Evolutionary conservation across 2,888 invertebrate species (phyloP).

Genomic region (Scaptodrosophila latifasciaeformis): DNA sequence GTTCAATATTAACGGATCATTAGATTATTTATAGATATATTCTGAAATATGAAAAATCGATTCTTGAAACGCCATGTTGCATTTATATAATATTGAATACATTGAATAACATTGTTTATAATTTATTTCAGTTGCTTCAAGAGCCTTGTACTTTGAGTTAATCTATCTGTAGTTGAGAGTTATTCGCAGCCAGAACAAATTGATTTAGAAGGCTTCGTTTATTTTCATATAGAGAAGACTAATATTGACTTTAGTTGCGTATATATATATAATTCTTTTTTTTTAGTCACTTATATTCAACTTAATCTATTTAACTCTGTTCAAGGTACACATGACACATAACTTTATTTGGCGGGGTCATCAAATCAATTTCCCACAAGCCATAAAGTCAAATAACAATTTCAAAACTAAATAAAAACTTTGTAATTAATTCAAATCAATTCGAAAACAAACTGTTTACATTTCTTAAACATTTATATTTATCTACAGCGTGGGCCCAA

Average conservation of each 20-base stretch:
- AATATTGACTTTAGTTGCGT: not conserved
- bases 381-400: slow-evolving; percentile 43
- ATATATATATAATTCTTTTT: not conserved
- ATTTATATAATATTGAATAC: slow-evolving; percentile 5
- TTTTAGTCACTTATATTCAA: slow-evolving; percentile 13
- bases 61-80: slow-evolving; percentile 33
- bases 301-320: slow-evolving; percentile 24
- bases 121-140: slow-evolving; percentile 17
- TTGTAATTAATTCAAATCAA: no score
- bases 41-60: not conserved
- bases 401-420: slow-evolving; percentile 45
- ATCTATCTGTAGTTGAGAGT: slow-evolving; percentile 33
- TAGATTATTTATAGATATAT: not conserved
- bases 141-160: slow-evolving; percentile 55
- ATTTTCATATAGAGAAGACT: not conserved
- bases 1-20: not conserved
- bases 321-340: slow-evolving; percentile 66
- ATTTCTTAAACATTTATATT: not conserved
- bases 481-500: no score
- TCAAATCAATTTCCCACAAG: not conserved
- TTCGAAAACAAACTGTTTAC: slow-evolving; percentile 32
- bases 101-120: not conserved
- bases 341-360: slow-evolving; percentile 26
- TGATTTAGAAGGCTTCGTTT: no score
- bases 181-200: slow-evolving; percentile 28